These are phyloP conservation scores for Cepaea nemoralis DNA, from an alignment of 1,140 invertebrate species.

Conservation along the genomic window DNA sequence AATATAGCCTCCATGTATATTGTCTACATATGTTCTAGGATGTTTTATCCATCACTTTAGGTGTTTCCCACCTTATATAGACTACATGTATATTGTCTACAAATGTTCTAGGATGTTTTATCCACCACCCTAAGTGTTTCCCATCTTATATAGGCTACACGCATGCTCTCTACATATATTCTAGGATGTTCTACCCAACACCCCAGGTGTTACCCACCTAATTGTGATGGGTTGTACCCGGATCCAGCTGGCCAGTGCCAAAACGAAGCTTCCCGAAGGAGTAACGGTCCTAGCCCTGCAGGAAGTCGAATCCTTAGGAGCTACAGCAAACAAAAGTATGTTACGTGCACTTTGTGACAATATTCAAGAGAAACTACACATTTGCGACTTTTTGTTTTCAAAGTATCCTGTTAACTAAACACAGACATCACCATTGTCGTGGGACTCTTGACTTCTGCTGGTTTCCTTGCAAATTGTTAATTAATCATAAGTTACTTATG, in stretches of 20 bases:
- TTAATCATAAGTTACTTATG: no score
- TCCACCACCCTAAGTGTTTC: no score
- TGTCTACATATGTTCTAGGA: no score
- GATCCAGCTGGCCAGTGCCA: neutral
- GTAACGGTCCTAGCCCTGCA: slow-evolving; percentile 60
- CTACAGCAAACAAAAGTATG: slow-evolving; percentile 59
- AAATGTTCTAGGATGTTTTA: no score
- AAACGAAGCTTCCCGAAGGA: neutral
- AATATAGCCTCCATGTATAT: no score
- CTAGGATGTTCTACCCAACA: slow-evolving; percentile 57
- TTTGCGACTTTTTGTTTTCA: neutral
- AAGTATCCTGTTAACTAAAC: neutral
- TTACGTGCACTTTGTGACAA: neutral
- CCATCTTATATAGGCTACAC: neutral
- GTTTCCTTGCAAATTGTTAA: no score
- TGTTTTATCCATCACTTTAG: no score
- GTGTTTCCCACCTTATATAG: no score
- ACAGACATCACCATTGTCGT: neutral
- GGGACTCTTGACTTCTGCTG: no score
- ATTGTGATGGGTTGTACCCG: slow-evolving; percentile 79
- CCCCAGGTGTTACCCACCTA: slow-evolving; percentile 77
- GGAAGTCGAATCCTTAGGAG: slow-evolving; percentile 64
- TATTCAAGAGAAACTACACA: neutral
- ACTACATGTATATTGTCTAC: no score
- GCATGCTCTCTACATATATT: neutral